phyloP scores from a whole-genome alignment of 2,797 vertebrate genomes.

The Lacerta viridis region DNA sequence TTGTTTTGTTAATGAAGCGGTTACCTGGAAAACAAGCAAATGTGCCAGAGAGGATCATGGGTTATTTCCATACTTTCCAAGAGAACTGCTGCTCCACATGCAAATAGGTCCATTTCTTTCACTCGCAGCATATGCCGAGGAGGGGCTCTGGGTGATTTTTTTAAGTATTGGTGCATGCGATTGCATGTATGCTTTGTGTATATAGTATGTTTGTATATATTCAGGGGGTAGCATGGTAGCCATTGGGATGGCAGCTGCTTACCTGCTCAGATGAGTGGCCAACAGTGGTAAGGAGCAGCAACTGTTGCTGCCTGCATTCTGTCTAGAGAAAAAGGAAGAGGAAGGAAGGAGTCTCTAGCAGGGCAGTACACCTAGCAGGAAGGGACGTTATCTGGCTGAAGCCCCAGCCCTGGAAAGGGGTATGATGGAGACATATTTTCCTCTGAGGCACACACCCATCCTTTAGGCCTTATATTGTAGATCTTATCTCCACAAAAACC shows the following conservation, averaged over 20 bases:
- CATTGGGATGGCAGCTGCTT: background rate
- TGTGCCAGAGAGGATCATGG: background rate
- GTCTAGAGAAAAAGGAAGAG: background rate
- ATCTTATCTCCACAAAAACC: background rate
- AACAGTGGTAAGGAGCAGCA: background rate
- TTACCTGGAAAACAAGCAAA: background rate
- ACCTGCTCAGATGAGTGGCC: background rate
- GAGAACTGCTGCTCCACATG: background rate
- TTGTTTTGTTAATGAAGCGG: background rate
- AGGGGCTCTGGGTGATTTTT: background rate
- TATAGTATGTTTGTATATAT: background rate
- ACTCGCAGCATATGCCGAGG: background rate
- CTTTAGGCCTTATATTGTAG: constrained; percentile 1
- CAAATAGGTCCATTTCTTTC: constrained; percentile 6
- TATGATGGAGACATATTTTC: background rate
- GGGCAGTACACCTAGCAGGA: background rate
- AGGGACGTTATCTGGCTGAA: background rate
- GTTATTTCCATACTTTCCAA: background rate
- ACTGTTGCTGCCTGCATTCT: background rate
- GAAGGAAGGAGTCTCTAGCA: background rate
- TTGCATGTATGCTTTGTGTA: background rate
- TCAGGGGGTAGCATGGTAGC: background rate
- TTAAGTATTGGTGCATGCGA: background rate
- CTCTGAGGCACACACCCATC: background rate
- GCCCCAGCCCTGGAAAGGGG: background rate